Evolutionary conservation across 2,113 vertebrate genomes (phyloP).

Genomic region (Oostethus manadensis): DNA sequence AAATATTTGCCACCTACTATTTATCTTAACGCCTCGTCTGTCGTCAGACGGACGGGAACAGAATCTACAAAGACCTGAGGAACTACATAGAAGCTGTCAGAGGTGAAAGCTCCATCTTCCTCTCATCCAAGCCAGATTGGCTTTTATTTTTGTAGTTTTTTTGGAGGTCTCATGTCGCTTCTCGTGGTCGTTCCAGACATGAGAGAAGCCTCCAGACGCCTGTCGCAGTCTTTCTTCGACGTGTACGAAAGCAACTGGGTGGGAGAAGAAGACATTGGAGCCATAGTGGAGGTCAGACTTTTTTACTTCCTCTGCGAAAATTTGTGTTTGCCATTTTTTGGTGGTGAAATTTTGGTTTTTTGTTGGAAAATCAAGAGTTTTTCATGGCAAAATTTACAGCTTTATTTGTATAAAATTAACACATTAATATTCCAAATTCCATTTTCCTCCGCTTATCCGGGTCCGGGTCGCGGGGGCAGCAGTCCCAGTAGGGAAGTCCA

Average conservation of each 20-base stretch:
- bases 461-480: too few relatives aligned
- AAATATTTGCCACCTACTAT: too few relatives aligned
- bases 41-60: slow-evolving; percentile 82
- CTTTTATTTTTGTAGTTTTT: too few relatives aligned
- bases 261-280: slow-evolving; percentile 78
- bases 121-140: background rate
- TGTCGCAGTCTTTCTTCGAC: slow-evolving; percentile 85
- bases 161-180: background rate
- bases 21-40: background rate
- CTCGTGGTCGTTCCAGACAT: slow-evolving; percentile 73
- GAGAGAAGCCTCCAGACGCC: slow-evolving; percentile 84
- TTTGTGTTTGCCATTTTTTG: too few relatives aligned
- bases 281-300: slow-evolving; percentile 76
- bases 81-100: slow-evolving; percentile 79
- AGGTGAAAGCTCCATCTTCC: slow-evolving; percentile 68
- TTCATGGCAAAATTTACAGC: too few relatives aligned
- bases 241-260: slow-evolving; percentile 82
- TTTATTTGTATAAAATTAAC: too few relatives aligned
- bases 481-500: too few relatives aligned
- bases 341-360: too few relatives aligned
- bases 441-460: too few relatives aligned
- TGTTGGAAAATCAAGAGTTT: too few relatives aligned
- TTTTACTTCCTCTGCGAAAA: too few relatives aligned
- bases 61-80: slow-evolving; percentile 86
- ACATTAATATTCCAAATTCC: too few relatives aligned